Evolutionary conservation across 23 tunicate species (phyloP).

Genomic region (Ascidia mentula): DNA sequence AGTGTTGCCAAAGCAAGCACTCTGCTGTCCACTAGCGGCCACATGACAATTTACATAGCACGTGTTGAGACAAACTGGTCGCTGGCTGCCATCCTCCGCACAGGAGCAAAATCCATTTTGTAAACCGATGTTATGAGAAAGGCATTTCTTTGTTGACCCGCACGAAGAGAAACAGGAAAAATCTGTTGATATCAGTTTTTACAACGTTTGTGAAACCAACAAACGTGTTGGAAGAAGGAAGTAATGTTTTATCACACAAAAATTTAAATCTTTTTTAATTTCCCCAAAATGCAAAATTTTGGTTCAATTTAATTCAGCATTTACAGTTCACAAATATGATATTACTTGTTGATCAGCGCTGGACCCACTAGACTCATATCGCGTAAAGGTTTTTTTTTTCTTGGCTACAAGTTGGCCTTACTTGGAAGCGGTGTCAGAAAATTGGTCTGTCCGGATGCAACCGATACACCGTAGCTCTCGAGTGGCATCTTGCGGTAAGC

Average conservation of each 20-base stretch:
- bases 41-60: background rate
- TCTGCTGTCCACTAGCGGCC: background rate
- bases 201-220: too few relatives aligned
- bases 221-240: too few relatives aligned
- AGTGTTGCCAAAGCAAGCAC: background rate
- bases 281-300: too few relatives aligned
- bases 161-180: background rate
- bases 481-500: background rate
- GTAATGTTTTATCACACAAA: too few relatives aligned
- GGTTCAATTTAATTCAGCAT: too few relatives aligned
- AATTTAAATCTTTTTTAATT: too few relatives aligned
- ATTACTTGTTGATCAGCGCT: too few relatives aligned
- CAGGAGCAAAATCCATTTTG: background rate
- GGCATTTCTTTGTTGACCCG: background rate
- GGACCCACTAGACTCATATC: too few relatives aligned
- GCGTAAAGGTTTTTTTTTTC: too few relatives aligned
- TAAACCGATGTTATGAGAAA: background rate
- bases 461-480: background rate
- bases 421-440: background rate
- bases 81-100: background rate
- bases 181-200: too few relatives aligned
- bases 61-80: background rate
- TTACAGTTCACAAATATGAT: too few relatives aligned
- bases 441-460: background rate
- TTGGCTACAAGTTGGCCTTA: too few relatives aligned